A percentile compares a stretch with the other conserved stretches of the same genome.
Evolutionary conservation across 2,888 invertebrate species (phyloP).

Genomic region (Heliconius sara): DNA sequence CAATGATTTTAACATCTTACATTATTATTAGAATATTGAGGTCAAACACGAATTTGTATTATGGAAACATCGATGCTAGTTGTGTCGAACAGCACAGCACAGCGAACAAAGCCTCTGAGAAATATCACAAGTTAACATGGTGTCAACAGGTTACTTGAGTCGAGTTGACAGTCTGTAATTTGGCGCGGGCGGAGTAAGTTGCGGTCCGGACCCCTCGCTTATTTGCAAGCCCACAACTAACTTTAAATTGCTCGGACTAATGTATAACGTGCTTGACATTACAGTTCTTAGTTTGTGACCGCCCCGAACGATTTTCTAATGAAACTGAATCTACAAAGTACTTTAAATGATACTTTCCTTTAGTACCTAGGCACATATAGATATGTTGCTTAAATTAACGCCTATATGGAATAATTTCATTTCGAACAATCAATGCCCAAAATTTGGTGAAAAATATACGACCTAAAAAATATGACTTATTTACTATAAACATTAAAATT

Average conservation of each 20-base stretch:
- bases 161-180: conserved; percentile 79
- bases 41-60: conserved; percentile 12
- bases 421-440: background rate
- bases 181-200: conserved; percentile 71
- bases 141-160: conserved; percentile 82
- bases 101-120: conserved; percentile 63
- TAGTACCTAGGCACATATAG: background rate
- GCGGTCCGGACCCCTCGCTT: conserved; percentile 68
- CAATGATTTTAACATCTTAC: background rate
- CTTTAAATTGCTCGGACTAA: conserved; percentile 75
- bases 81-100: conserved; percentile 54
- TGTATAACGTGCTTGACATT: conserved; percentile 68
- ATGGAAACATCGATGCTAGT: conserved; percentile 54
- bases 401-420: background rate
- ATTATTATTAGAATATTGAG: background rate
- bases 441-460: background rate
- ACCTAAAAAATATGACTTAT: background rate
- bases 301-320: conserved; percentile 59
- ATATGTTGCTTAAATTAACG: background rate
- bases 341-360: conserved; percentile 51
- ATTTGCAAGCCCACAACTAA: conserved; percentile 75
- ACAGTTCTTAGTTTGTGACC: conserved; percentile 63
- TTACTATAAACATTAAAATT: background rate
- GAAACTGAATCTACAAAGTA: conserved; percentile 51
- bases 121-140: conserved; percentile 66